These are phyloP conservation scores for Alethe castanea DNA, from an alignment of 2,113 vertebrate species.

Conservation along the genomic window DNA sequence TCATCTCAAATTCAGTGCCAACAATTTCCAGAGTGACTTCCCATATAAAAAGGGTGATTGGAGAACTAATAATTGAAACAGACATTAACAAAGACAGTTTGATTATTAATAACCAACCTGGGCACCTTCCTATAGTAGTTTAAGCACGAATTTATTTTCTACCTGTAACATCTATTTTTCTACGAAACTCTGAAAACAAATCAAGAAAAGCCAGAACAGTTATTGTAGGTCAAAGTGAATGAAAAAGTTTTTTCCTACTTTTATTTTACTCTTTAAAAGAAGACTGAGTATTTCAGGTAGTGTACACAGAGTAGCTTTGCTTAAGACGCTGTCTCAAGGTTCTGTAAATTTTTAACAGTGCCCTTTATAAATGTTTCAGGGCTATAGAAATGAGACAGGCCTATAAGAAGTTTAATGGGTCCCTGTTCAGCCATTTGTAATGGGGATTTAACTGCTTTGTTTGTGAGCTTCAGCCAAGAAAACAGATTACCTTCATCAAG, in stretches of 20 bases:
- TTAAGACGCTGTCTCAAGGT: constrained; percentile 62
- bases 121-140: neutral
- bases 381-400: constrained; percentile 72
- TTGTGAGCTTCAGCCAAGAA: constrained; percentile 79
- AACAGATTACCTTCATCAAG: constrained; percentile 86
- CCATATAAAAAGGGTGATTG: constrained; percentile 21
- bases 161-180: neutral
- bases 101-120: constrained; percentile 3
- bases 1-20: constrained; percentile 61
- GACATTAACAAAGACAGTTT: constrained; percentile 32
- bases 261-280: constrained; percentile 21
- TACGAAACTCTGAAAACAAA: neutral
- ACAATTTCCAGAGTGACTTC: constrained; percentile 53
- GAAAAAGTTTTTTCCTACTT: neutral
- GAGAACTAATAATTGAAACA: constrained; percentile 52
- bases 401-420: constrained; percentile 80
- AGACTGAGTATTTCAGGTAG: constrained; percentile 12
- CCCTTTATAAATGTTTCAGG: constrained; percentile 80
- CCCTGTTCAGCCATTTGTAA: constrained; percentile 76
- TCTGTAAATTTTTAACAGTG: constrained; percentile 80
- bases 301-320: constrained; percentile 19
- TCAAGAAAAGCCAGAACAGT: neutral
- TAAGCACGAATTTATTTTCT: neutral
- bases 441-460: constrained; percentile 82
- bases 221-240: neutral